Evolutionary conservation across 2,797 vertebrate species (phyloP), one percentile per base, ranked within the genome.

Genomic region (Xiphorhynchus erythropygius): DNA sequence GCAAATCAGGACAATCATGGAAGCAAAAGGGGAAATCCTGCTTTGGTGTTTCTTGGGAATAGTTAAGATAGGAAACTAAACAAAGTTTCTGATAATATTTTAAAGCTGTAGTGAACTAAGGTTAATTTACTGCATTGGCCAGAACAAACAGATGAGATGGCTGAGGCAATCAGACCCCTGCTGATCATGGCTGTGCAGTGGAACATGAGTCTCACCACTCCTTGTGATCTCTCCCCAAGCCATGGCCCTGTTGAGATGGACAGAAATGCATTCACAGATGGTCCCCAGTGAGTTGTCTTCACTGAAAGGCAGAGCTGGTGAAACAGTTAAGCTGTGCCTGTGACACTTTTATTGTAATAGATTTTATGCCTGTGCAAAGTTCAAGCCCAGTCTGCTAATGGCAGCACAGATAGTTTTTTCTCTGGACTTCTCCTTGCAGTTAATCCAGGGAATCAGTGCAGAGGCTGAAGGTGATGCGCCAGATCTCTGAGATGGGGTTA

Each of bases 221-320:
- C 56, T 79, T 0, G 0, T 39, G 63, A 30, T 42, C 52, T 69
- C 44, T 73, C 33, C 39, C 39, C 16, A 28, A 7, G 30, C 33
- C 0, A 0, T 57, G 42, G 52, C 9, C 68, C 24, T 37, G 32
- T 49, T 46, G 89, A 73, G 19, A 17, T 2, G 1, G 18, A 33
- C 24, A 75, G 46, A 47, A 62, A 18, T 11, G 5, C 46, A 49
- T 49, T 42, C 24, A 2, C 9, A 46, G 71, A 7, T 0, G 1
- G 11, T 49, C 64, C 47, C 50, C 39, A 33, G 1, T 11, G 22
- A 64, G 5, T 7, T 42, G 41, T 33, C 52, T 59, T 86, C 57
- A 17, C 55, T 44, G 52, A 59, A 68, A 53, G 75, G 63, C 71
- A 55, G 44, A 55, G 18, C 44, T 82, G 77, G 25, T 15, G 39